phyloP scores from a whole-genome alignment of 2,888 invertebrate species.

The Drosophila cognata region DNA sequence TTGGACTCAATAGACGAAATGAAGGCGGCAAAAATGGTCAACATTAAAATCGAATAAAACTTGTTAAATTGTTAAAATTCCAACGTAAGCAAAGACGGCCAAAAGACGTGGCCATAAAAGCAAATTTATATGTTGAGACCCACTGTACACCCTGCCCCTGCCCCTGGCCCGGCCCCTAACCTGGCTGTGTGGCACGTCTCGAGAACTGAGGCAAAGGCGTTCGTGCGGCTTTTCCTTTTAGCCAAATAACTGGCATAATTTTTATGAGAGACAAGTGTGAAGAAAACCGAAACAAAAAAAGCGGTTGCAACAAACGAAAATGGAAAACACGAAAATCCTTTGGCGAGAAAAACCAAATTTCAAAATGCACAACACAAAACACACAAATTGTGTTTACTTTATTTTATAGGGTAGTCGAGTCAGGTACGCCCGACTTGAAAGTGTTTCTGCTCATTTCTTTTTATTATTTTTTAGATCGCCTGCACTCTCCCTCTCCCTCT shows the following conservation, averaged over 20 bases:
- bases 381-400: conserved; percentile 39
- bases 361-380: conserved; percentile 55
- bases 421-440: conserved; percentile 12
- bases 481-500: conserved; percentile 28
- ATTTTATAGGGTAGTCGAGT: conserved; percentile 10
- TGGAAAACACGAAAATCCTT: conserved; percentile 43
- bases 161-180: background rate
- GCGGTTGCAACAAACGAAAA: conserved; percentile 50
- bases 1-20: conserved; percentile 24
- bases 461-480: conserved; percentile 20
- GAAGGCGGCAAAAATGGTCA: conserved; percentile 75
- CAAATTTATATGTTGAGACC: conserved; percentile 4
- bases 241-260: conserved; percentile 56
- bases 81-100: conserved; percentile 44
- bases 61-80: conserved; percentile 65
- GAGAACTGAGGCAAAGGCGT: conserved; percentile 46
- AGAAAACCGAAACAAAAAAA: conserved; percentile 28
- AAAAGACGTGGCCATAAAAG: conserved; percentile 57
- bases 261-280: conserved; percentile 71
- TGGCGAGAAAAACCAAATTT: conserved; percentile 14
- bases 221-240: background rate
- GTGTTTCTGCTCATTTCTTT: conserved; percentile 3
- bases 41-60: conserved; percentile 77
- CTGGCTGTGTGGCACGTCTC: conserved; percentile 44
- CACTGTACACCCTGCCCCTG: background rate